Evolutionary conservation across 1,140 invertebrate species (phyloP).

Genomic region (Neodiprion virginianus): DNA sequence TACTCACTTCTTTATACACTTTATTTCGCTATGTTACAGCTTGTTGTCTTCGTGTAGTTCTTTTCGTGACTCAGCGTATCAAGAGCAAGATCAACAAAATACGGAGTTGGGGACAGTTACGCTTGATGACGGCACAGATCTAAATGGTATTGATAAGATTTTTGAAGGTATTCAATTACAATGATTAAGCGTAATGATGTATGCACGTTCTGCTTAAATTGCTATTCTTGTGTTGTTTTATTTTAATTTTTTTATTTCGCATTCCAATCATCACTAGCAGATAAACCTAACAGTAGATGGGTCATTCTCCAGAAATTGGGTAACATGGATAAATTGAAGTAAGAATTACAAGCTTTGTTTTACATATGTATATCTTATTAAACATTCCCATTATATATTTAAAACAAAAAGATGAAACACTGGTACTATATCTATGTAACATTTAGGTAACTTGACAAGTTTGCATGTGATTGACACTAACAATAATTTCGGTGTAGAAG

Average conservation of each 20-base stretch:
- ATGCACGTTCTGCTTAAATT: constrained; percentile 47
- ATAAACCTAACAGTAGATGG: constrained; percentile 36
- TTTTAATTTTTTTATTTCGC: constrained; percentile 27
- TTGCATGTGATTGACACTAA: background rate
- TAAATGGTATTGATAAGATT: constrained; percentile 74
- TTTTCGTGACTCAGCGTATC: constrained; percentile 75
- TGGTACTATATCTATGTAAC: background rate
- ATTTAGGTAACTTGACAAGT: background rate
- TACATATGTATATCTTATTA: background rate
- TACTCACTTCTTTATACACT: constrained; percentile 23
- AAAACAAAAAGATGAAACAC: background rate
- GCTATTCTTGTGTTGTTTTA: constrained; percentile 29
- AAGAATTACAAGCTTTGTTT: background rate
- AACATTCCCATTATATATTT: background rate
- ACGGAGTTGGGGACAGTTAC: constrained; percentile 51
- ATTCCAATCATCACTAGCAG: constrained; percentile 31
- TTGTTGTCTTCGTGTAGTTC: constrained; percentile 84
- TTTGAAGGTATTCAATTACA: constrained; percentile 65
- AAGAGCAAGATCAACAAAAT: constrained; percentile 59
- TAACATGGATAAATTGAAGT: background rate
- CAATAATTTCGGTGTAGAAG: background rate
- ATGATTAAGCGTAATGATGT: constrained; percentile 46
- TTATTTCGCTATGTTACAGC: constrained; percentile 61
- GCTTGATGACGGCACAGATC: constrained; percentile 67
- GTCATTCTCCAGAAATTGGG: constrained; percentile 49